A percentile compares a stretch with the other conserved stretches of the same genome.
Evolutionary conservation across 2,797 vertebrate genomes (phyloP).

Genomic region (Sebastes nivosus): DNA sequence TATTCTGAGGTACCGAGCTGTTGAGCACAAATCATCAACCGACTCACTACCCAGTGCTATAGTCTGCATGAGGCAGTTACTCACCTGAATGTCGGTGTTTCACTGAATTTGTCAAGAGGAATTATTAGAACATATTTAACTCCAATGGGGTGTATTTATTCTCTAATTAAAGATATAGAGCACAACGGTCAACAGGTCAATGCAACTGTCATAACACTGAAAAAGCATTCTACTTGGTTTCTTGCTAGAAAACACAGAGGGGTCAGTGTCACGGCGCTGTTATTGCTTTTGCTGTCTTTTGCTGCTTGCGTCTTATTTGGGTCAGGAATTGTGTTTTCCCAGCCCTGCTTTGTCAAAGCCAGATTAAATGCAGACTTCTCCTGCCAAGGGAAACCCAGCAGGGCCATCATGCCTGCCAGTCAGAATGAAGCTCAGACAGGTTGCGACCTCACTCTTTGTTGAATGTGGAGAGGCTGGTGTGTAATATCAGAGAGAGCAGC

Average conservation of each 20-base stretch:
- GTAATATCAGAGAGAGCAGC: slow-evolving; percentile 28
- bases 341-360: slow-evolving; percentile 42
- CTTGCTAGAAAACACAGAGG: not conserved
- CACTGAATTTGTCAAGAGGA: not conserved
- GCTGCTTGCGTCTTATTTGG: not conserved
- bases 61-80: not conserved
- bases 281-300: slow-evolving; percentile 11
- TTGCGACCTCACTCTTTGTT: slow-evolving; percentile 56
- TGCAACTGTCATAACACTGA: slow-evolving; percentile 1
- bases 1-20: not conserved
- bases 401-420: slow-evolving; percentile 45
- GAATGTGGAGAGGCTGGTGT: slow-evolving; percentile 28
- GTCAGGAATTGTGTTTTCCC: slow-evolving; percentile 17
- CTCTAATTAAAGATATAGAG: slow-evolving; percentile 3
- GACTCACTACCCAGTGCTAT: not conserved
- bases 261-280: slow-evolving; percentile 15
- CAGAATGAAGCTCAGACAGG: slow-evolving; percentile 50
- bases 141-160: not conserved
- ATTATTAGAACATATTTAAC: not conserved
- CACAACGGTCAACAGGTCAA: not conserved
- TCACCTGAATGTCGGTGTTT: not conserved
- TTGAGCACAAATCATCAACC: not conserved
- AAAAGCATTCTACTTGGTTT: not conserved
- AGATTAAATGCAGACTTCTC: slow-evolving; percentile 41
- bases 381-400: slow-evolving; percentile 31